Evolutionary conservation across 2,113 vertebrate genomes (phyloP).

Genomic region (Petrocephalus zakoni): DNA sequence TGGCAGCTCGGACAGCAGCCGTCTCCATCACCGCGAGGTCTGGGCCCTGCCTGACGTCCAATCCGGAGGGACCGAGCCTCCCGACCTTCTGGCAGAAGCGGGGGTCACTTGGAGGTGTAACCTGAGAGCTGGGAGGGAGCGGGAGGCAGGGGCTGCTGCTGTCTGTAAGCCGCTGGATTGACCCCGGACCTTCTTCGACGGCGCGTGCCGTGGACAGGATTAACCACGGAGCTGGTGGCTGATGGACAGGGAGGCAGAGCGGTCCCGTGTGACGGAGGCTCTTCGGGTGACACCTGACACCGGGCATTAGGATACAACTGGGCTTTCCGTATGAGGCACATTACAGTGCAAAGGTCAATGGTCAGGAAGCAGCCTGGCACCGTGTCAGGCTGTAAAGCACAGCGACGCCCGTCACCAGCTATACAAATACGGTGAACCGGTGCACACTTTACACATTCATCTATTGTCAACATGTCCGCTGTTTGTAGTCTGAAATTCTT

Average conservation of each 20-base stretch:
- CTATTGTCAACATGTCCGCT: background rate
- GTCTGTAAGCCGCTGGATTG: slow-evolving; percentile 58
- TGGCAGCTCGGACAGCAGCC: slow-evolving; percentile 71
- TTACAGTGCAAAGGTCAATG: background rate
- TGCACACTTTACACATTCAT: background rate
- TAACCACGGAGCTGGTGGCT: slow-evolving; percentile 36
- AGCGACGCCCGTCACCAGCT: background rate
- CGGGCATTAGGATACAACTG: background rate
- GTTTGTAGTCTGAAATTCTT: background rate
- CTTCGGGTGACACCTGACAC: slow-evolving; percentile 47
- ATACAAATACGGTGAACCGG: background rate
- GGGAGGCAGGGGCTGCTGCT: slow-evolving; percentile 39
- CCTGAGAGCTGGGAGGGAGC: slow-evolving; percentile 45
- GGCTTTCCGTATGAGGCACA: background rate
- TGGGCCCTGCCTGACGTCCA: slow-evolving; percentile 57
- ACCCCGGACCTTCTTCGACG: slow-evolving; percentile 54
- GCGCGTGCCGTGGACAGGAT: slow-evolving; percentile 45
- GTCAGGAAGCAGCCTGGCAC: background rate
- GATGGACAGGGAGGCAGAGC: slow-evolving; percentile 33
- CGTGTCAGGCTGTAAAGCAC: background rate
- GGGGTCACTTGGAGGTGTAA: slow-evolving; percentile 67
- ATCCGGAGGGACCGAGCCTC: slow-evolving; percentile 53
- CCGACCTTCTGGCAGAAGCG: slow-evolving; percentile 66
- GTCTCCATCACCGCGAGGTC: slow-evolving; percentile 60
- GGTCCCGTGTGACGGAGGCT: background rate